Conservation (phyloP, 2,113 vertebrate genomes). For the Zosterops borbonicus region DNA sequence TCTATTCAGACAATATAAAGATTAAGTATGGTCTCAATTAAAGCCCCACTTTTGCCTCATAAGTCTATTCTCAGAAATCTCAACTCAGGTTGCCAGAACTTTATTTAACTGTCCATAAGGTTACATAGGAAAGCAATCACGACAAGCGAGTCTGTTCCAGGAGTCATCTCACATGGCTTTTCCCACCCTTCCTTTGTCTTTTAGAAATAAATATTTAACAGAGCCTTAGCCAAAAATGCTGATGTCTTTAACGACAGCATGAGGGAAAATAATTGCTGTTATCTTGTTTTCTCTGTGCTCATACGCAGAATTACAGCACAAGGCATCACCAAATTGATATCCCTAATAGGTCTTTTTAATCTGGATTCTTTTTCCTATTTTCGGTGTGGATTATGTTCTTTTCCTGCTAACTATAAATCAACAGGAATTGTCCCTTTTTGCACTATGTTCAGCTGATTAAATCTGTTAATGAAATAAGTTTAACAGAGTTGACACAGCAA, state of each 20-base stretch:
- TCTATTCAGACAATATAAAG: background rate
- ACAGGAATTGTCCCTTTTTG: background rate
- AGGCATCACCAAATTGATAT: background rate
- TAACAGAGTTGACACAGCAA: background rate
- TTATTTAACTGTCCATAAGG: background rate
- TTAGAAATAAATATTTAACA: background rate
- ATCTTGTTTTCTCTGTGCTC: background rate
- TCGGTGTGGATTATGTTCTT: background rate
- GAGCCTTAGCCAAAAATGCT: background rate
- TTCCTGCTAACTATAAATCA: background rate
- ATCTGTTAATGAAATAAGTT: background rate
- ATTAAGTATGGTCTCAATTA: background rate
- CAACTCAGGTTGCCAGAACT: background rate
- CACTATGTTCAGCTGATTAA: background rate
- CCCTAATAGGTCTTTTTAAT: background rate
- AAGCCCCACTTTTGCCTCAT: background rate
- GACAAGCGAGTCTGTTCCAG: background rate
- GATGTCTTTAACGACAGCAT: background rate
- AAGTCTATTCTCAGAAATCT: background rate
- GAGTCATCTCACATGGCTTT: background rate
- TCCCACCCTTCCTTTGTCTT: background rate
- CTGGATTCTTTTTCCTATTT: background rate
- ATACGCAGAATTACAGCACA: background rate
- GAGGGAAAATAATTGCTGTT: background rate
- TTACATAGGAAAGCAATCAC: accelerated